Conservation (phyloP, 2,797 vertebrate genomes). For the Xerus rutilus region DNA sequence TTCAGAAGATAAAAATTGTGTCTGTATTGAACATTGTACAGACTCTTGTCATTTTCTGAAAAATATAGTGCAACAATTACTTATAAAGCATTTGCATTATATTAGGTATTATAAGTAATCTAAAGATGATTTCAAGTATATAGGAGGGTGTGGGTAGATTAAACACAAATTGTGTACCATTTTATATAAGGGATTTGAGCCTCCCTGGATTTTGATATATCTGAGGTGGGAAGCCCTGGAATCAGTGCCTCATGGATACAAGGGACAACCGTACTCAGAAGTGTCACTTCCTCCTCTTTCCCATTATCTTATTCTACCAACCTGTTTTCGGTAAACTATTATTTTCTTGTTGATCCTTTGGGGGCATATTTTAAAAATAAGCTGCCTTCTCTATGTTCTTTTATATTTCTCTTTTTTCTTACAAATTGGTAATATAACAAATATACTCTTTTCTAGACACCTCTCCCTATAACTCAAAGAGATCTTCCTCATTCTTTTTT, state of each 20-base stretch:
- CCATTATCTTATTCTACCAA: not conserved
- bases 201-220: not conserved
- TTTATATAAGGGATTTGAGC: not conserved
- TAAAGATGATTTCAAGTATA: not conserved
- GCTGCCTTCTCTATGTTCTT: not conserved
- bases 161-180: not conserved
- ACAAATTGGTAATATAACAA: too few relatives aligned
- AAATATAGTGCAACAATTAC: too few relatives aligned
- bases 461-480: not conserved
- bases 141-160: not conserved
- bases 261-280: not conserved
- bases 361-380: too few relatives aligned
- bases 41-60: too few relatives aligned
- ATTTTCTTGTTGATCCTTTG: not conserved
- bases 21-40: not conserved
- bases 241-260: too few relatives aligned
- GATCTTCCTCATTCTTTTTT: not conserved
- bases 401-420: not conserved
- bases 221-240: not conserved
- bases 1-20: not conserved
- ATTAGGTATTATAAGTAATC: too few relatives aligned
- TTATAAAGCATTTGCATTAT: too few relatives aligned
- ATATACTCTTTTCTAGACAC: not conserved
- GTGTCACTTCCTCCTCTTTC: not conserved
- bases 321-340: not conserved